Evolutionary conservation across 64 coral and sea anemone genomes (phyloP), one percentile per base, ranked within the genome.

Genomic region (Stichodactyla mertensii): DNA sequence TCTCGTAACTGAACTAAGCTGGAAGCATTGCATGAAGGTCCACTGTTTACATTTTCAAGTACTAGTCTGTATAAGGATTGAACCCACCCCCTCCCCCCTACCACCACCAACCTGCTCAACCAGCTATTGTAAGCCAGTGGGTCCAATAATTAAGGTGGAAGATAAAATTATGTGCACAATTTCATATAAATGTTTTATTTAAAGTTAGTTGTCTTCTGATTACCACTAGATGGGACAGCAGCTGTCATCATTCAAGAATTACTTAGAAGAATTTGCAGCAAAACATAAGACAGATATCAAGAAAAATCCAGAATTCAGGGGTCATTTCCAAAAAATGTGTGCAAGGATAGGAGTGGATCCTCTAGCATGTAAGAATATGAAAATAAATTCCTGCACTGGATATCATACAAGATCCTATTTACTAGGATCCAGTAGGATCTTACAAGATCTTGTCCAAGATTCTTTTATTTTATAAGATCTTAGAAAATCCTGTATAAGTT

Each of bases 271-370:
- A 64, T 99, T 99, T 92, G 97, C 97, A 66, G 85, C 88, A 14
- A 99, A 99, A 28, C 93, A 99, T 83, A 99, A 99, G 84, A 87
- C 93, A 77, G 93, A 99, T 27, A 99, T 99, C 12, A 95, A 92
- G 86, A 99, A 99, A 66, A 99, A 93, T 77, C 89, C 97, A 83
- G 97, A 99, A 82, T 99, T 99, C 74, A 90, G 97, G 26, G 97
- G 97, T 52, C 97, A 99, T 85, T 99, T 99, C 87, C 97, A 99
- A 57, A 90, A 99, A 53, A 99, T 99, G 97, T 99, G 97, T 95
- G 97, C 97, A 83, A 86, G 97, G 57, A 99, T 99, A 90, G 97
- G 97, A 84, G 97, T 99, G 16, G 97, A 99, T 62, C 97, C 97
- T 55, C 51, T 99, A 23, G 97, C 97, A 83, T 99, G 97, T 99